phyloP scores from a whole-genome alignment of 2,888 invertebrate species.

The Tribolium freemani region DNA sequence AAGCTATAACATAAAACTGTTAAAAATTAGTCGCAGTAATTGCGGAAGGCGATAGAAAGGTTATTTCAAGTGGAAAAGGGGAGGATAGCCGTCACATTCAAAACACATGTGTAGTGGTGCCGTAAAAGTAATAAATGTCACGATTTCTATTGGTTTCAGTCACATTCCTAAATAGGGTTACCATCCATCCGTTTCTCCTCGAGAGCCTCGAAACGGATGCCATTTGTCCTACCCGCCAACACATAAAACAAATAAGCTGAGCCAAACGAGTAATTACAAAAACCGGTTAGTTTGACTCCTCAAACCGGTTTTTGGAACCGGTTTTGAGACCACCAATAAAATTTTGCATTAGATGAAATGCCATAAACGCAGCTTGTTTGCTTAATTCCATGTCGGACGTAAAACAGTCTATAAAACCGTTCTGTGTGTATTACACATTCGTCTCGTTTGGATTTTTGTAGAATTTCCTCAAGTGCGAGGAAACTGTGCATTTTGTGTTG shows the following conservation, averaged over 20 bases:
- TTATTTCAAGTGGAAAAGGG: conserved; percentile 26
- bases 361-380: not conserved
- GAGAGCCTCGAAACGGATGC: conserved; percentile 2
- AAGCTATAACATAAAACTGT: not conserved
- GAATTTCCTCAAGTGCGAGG: conserved; percentile 20
- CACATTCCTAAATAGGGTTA: conserved; percentile 21
- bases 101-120: conserved; percentile 22
- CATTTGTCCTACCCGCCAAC: conserved; percentile 3
- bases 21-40: conserved; percentile 12
- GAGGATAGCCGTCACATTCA: conserved; percentile 16
- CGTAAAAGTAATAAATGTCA: conserved; percentile 28
- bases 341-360: too few relatives aligned
- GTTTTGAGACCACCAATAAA: not conserved
- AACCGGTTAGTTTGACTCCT: not conserved
- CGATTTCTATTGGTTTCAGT: conserved; percentile 22
- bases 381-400: not conserved
- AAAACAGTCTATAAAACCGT: conserved; percentile 12
- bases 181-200: conserved; percentile 1
- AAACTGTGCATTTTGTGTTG: conserved; percentile 33
- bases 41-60: conserved; percentile 1
- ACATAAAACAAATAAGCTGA: not conserved
- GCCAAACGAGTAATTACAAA: not conserved
- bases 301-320: not conserved
- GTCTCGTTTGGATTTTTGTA: conserved; percentile 26
- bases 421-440: conserved; percentile 11